phyloP scores from a whole-genome alignment of 2,113 vertebrate genomes.

The Amphilophus citrinellus region DNA sequence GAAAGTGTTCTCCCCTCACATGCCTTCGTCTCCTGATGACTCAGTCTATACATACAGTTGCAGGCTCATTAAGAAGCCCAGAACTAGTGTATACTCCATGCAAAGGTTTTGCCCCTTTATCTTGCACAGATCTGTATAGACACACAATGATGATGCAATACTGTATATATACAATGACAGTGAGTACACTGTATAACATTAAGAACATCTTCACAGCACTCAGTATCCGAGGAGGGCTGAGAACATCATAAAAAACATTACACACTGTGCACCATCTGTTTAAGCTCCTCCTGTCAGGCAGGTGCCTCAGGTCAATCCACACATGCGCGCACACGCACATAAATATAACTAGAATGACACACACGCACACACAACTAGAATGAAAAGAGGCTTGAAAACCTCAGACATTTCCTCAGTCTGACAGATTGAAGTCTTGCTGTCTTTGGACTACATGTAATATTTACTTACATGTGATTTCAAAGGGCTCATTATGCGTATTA shows the following conservation, averaged over 20 bases:
- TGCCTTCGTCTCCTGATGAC: too few relatives aligned
- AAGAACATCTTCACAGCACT: background rate
- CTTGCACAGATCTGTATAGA: too few relatives aligned
- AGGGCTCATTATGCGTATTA: background rate
- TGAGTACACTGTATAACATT: too few relatives aligned
- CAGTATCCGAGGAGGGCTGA: background rate
- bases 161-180: too few relatives aligned
- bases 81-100: too few relatives aligned
- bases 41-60: too few relatives aligned
- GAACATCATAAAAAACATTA: background rate
- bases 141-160: too few relatives aligned
- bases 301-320: background rate
- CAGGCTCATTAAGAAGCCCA: too few relatives aligned
- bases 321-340: background rate
- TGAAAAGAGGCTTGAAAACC: background rate
- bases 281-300: background rate
- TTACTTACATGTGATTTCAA: background rate
- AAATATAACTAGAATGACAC: too few relatives aligned
- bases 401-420: background rate
- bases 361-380: rapidly evolving
- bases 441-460: background rate
- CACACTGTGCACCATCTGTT: background rate
- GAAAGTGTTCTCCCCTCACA: too few relatives aligned
- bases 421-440: background rate
- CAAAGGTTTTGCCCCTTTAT: too few relatives aligned